phyloP scores from a whole-genome alignment of 2,888 invertebrate genomes.

The Rhingia campestris region DNA sequence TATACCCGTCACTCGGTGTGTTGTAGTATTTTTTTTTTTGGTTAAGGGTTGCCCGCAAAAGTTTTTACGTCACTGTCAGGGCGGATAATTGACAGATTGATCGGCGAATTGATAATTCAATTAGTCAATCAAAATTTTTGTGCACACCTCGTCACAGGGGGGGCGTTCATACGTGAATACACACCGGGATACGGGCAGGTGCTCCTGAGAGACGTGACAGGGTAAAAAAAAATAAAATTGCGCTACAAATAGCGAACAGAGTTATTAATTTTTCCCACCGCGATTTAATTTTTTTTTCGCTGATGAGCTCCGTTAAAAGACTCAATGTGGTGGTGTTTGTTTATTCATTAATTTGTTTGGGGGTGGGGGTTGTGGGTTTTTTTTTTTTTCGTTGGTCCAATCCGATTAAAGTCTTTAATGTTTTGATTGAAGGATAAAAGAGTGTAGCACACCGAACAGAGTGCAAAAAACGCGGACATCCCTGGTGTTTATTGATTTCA shows the following conservation, averaged over 20 bases:
- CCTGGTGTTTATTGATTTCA: constrained; percentile 61
- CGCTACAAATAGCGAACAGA: constrained; percentile 15
- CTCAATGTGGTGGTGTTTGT: constrained; percentile 54
- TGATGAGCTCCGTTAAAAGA: constrained; percentile 48
- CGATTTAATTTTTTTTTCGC: constrained; percentile 13
- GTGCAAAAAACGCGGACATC: constrained; percentile 7
- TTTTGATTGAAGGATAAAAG: constrained; percentile 69
- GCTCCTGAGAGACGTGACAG: constrained; percentile 42
- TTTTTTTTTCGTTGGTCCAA: constrained; percentile 13
- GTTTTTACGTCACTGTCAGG: constrained; percentile 73
- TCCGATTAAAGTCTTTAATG: constrained; percentile 67
- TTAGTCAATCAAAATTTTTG: constrained; percentile 77
- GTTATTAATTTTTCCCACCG: constrained; percentile 65
- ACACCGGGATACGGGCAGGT: constrained; percentile 4
- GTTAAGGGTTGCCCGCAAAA: constrained; percentile 56
- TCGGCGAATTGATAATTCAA: constrained; percentile 77
- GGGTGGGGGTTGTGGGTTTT: background rate
- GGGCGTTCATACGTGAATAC: constrained; percentile 47
- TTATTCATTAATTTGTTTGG: constrained; percentile 67
- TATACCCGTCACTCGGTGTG: constrained; percentile 42
- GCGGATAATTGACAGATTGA: constrained; percentile 78
- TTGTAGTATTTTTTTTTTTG: constrained; percentile 16
- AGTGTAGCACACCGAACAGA: constrained; percentile 5
- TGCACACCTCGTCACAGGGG: constrained; percentile 61
- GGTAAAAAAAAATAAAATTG: constrained; percentile 11